Conservation (phyloP, 2,113 vertebrate genomes). For the Megalops atlanticus region DNA sequence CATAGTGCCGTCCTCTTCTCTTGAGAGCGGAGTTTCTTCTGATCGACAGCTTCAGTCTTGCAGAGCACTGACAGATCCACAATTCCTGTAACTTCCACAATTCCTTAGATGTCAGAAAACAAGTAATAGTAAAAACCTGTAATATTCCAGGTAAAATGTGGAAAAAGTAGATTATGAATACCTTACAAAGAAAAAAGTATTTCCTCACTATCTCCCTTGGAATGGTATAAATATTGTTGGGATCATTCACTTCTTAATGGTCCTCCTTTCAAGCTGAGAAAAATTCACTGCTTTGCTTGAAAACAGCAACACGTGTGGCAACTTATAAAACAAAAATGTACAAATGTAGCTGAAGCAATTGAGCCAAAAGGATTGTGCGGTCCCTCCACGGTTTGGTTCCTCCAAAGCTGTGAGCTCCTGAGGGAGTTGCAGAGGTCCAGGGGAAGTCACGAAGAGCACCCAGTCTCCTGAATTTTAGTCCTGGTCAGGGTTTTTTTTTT, state of each 20-base stretch:
- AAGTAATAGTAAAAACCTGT: background rate
- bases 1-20: background rate
- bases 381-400: background rate
- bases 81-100: background rate
- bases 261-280: background rate
- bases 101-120: background rate
- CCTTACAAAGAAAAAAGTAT: background rate
- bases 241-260: background rate
- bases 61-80: background rate
- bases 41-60: background rate
- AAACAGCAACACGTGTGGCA: background rate
- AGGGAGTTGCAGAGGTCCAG: background rate
- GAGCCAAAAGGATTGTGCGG: background rate
- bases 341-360: background rate
- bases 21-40: background rate
- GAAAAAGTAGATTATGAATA: background rate
- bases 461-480: background rate
- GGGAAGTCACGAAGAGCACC: too few relatives aligned
- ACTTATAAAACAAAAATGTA: background rate
- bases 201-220: background rate
- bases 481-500: too few relatives aligned
- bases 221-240: background rate
- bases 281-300: background rate
- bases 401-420: background rate
- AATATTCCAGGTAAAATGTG: background rate